phyloP scores from a whole-genome alignment of 2,888 invertebrate genomes.

The Lithophane semibrunnea region DNA sequence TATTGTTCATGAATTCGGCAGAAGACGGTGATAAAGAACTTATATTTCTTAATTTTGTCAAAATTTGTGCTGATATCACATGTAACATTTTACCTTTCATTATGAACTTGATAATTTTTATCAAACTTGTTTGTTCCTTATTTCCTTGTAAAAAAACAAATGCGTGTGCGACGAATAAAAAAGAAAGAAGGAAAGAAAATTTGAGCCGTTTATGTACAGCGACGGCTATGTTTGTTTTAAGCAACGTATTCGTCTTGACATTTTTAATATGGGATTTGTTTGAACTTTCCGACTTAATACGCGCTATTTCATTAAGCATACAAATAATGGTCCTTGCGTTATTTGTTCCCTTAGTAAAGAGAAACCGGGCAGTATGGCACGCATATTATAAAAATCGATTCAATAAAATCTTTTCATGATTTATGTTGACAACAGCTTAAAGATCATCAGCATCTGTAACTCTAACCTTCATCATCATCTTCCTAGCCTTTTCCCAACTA shows the following conservation, averaged over 20 bases:
- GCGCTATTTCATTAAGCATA: conserved; percentile 2
- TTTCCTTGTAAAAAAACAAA: conserved; percentile 1
- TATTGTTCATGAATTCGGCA: not conserved
- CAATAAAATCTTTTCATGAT: too few species aligned
- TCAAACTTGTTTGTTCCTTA: conserved; percentile 18
- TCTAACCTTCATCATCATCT: too few species aligned
- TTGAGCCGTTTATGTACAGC: too few species aligned
- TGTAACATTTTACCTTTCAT: conserved; percentile 3
- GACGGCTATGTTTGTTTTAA: conserved; percentile 28
- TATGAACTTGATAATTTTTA: conserved; percentile 27
- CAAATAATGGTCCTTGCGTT: conserved; percentile 21
- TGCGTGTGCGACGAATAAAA: not conserved
- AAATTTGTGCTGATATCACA: not conserved
- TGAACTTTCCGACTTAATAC: not conserved
- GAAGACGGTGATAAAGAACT: not conserved
- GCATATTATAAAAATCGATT: conserved; percentile 14
- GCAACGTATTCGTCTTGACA: conserved; percentile 12
- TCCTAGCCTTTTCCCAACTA: too few species aligned
- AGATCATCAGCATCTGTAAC: too few species aligned
- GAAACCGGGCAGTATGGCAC: conserved; percentile 18
- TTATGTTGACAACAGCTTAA: too few species aligned
- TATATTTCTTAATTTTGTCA: not conserved
- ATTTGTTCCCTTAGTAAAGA: conserved; percentile 32
- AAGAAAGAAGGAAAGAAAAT: too few species aligned
- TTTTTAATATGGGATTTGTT: conserved; percentile 11